Base-by-base conservation (phyloP, 2,888 invertebrate species). In the Spodoptera picta region DNA sequence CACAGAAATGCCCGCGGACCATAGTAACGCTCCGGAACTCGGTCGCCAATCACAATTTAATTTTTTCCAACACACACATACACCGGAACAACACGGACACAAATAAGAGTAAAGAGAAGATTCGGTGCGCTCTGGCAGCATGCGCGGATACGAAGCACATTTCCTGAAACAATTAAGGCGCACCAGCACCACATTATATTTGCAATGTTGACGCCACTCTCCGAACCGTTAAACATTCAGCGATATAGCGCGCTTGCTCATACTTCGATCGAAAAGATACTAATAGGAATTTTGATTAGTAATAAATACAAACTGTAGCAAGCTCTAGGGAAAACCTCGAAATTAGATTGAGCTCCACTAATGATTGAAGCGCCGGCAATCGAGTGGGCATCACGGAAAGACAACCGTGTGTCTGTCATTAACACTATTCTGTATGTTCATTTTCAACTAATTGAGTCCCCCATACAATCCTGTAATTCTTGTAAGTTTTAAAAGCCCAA, bases 111-210 rank as follows among this genome's bases (percentile, higher is more conserved):
- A 53, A 52, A 69, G 19, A 5, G 48, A 73, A 67, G 61, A 71
- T 61, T 76, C 54, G 31, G 42, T n/a, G 12, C 49, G 45, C 43
- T 56, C 55, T 56, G 55, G 57, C 54, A 58, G 54, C 49, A 19
- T 53, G 45, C 58, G 19, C 65, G 78, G 69, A 82, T 77, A 76
- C 76, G 68, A 70, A 69, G 63, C 73, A 76, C 68, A 81, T 85
- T 86, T 83, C 82, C 82, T 71, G 73, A 80, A 79, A 82, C 84
- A 87, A 88, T 87, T 86, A 87, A 81, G 79, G 69, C 73, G 60
- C 61, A 68, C 73, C 68, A 47, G 36, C 36, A 36, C 36, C 36
- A 71, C 81, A 85, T 86, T 83, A 86, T 83, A 85, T 79, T 83
- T 87, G 73, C 75, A 85, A 73, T 79, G 70, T 69, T 79, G 72